phyloP scores from a whole-genome alignment of 1,140 invertebrate genomes.

The Scaptomyza hsui region DNA sequence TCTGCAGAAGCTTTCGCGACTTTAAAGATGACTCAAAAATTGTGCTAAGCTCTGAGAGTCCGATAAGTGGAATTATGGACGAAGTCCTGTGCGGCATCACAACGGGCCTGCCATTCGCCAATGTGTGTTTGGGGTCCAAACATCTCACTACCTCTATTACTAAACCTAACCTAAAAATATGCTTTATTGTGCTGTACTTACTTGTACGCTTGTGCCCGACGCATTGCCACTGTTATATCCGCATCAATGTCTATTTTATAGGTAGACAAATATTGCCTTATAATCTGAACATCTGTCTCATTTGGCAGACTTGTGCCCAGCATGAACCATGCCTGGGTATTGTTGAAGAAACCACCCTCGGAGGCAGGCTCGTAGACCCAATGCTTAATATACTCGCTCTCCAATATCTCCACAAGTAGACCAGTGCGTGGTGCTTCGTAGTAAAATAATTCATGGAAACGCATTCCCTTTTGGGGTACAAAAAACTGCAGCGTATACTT shows the following conservation, averaged over 20 bases:
- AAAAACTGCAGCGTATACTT: conserved; percentile 73
- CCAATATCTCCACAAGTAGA: conserved; percentile 44
- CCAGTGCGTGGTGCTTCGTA: conserved; percentile 60
- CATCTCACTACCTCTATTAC: too few relatives aligned
- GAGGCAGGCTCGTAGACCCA: conserved; percentile 44
- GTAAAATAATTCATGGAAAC: conserved; percentile 60
- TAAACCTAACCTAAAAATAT: too few relatives aligned
- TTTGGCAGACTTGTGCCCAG: conserved; percentile 21
- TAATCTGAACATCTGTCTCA: conserved; percentile 32
- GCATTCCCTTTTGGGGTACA: conserved; percentile 27
- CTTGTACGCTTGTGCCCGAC: conserved; percentile 18
- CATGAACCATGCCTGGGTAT: conserved; percentile 67
- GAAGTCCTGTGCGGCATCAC: too few relatives aligned
- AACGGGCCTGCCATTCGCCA: too few relatives aligned
- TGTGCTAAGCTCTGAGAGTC: too few relatives aligned
- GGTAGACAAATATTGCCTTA: conserved; percentile 42
- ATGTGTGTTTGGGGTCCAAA: too few relatives aligned
- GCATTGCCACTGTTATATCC: conserved; percentile 64
- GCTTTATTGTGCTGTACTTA: neutral
- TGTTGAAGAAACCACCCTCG: conserved; percentile 56
- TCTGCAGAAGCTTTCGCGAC: too few relatives aligned
- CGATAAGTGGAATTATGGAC: too few relatives aligned
- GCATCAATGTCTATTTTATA: conserved; percentile 66
- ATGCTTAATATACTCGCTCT: conserved; percentile 21
- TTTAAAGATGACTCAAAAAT: too few relatives aligned